Conservation (phyloP, 1,140 invertebrate genomes). For the Cryptotermes secundus region DNA sequence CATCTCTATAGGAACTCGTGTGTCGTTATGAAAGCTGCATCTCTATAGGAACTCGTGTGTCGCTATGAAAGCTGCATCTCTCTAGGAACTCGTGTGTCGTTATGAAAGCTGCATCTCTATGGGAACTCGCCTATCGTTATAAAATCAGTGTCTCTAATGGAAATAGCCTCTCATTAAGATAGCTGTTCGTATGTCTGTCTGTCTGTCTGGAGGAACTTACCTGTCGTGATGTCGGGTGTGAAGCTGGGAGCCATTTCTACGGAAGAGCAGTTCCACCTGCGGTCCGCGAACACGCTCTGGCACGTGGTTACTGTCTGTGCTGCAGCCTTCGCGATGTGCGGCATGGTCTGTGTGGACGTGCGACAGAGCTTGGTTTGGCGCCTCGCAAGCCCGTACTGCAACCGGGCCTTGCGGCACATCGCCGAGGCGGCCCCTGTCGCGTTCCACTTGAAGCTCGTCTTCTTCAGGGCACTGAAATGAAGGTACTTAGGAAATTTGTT, state of each 20-base stretch:
- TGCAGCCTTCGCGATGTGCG: conserved; percentile 70
- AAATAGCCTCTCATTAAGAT: no score
- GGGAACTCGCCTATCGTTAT: no score
- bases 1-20: no score
- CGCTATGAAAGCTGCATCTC: no score
- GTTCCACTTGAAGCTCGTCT: conserved; percentile 16
- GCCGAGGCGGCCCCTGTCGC: conserved; percentile 35
- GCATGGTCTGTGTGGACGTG: conserved; percentile 68
- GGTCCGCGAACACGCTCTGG: conserved; percentile 66
- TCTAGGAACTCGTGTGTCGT: no score
- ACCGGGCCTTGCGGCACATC: conserved; percentile 49
- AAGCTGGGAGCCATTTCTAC: conserved; percentile 68
- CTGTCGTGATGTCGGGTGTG: conserved; percentile 72
- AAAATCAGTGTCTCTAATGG: no score
- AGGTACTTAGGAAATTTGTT: no score
- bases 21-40: no score
- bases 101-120: no score
- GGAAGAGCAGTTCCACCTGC: conserved; percentile 85
- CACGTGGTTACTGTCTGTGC: conserved; percentile 67
- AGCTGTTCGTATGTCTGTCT: no score
- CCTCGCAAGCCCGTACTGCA: conserved; percentile 56
- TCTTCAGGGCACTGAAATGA: conserved; percentile 32
- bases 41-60: no score
- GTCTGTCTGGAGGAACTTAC: conserved; percentile 54
- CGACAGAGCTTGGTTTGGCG: conserved; percentile 66